A percentile compares a stretch with the other conserved stretches of the same genome.
Conservation (phyloP, 2,888 invertebrate species). For the Athalia circularis region DNA sequence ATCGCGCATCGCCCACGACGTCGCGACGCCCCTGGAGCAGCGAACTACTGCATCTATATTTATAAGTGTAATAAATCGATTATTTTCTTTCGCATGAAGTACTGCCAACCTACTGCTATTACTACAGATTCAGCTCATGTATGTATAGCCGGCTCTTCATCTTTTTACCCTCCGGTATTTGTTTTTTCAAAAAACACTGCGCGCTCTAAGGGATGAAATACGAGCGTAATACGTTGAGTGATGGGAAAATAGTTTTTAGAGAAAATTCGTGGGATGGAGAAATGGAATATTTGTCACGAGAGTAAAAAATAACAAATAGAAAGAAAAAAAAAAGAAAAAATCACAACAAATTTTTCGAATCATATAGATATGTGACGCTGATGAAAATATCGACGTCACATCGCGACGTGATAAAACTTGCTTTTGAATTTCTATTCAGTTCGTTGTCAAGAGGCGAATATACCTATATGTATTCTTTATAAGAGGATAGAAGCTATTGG, state of each 20-base stretch:
- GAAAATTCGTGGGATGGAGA: background rate
- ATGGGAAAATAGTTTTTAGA: background rate
- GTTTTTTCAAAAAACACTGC: conserved; percentile 49
- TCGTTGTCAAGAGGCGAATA: conserved; percentile 19
- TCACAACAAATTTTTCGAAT: background rate
- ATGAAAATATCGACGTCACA: conserved; percentile 11
- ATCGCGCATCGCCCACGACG: background rate
- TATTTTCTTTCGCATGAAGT: conserved; percentile 41
- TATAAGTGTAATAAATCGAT: conserved; percentile 53
- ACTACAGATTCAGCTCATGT: background rate
- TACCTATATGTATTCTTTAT: no score
- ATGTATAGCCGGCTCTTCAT: background rate
- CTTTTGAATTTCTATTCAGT: conserved; percentile 35
- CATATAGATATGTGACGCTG: background rate
- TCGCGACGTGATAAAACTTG: conserved; percentile 11
- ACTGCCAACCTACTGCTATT: background rate
- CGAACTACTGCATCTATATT: conserved; percentile 34
- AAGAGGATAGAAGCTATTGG: conserved; percentile 35
- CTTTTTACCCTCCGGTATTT: conserved; percentile 33
- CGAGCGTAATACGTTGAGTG: background rate
- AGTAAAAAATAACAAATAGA: background rate
- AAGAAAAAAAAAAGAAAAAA: background rate
- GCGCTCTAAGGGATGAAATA: conserved; percentile 24
- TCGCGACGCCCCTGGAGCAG: conserved; percentile 8
- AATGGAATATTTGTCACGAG: background rate